These are phyloP conservation scores for Digitonthophagus gazella DNA, from an alignment of 2,888 invertebrate genomes.

Conservation along the genomic window DNA sequence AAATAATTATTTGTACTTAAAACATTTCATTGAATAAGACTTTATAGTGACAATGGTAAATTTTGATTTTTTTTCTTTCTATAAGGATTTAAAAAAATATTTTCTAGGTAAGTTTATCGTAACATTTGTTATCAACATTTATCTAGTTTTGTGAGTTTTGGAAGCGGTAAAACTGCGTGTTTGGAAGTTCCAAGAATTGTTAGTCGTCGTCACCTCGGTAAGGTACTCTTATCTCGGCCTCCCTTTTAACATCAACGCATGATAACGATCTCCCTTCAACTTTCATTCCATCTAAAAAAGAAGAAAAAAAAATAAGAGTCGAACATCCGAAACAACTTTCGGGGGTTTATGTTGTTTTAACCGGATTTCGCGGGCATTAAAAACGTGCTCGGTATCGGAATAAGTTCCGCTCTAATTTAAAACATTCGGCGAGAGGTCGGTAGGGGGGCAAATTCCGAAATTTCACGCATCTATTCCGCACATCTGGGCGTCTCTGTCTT, in stretches of 20 bases:
- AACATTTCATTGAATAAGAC: too few relatives aligned
- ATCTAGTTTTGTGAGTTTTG: too few relatives aligned
- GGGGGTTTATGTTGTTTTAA: neutral
- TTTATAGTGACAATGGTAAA: too few relatives aligned
- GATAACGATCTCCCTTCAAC: neutral
- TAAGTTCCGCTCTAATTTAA: neutral
- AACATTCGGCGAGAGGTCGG: neutral
- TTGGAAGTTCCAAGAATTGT: neutral
- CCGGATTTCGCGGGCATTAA: neutral
- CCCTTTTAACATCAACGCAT: neutral
- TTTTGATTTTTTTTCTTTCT: too few relatives aligned
- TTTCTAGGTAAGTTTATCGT: neutral
- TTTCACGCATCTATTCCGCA: constrained; percentile 15
- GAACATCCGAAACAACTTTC: neutral
- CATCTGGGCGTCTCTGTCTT: constrained; percentile 1
- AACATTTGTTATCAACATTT: neutral
- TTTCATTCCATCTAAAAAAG: neutral
- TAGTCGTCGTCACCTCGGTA: neutral
- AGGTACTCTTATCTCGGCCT: neutral
- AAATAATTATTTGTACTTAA: too few relatives aligned
- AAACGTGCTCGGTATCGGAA: neutral
- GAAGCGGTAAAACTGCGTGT: neutral
- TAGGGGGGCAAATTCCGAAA: constrained; percentile 8
- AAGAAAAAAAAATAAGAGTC: neutral
- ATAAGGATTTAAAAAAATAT: too few relatives aligned